Conservation (phyloP, 2,113 vertebrate genomes). For the Antechinus flavipes region DNA sequence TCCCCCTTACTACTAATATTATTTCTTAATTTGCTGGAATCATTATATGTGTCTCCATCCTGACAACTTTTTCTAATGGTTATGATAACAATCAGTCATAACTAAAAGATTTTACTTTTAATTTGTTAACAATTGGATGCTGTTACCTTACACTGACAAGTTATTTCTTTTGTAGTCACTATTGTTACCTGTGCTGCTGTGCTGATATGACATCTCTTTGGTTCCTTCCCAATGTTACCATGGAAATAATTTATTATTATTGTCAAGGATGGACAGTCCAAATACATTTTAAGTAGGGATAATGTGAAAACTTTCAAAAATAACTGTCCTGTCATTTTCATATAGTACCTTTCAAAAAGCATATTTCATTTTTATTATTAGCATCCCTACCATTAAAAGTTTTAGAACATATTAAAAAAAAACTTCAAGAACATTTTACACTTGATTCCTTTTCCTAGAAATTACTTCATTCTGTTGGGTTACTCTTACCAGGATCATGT, state of each 20-base stretch:
- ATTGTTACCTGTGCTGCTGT: constrained; percentile 52
- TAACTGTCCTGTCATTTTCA: constrained; percentile 54
- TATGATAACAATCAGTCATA: constrained; percentile 28
- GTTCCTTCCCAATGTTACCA: constrained; percentile 74
- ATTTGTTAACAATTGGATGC: constrained; percentile 23
- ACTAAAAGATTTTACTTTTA: constrained; percentile 45
- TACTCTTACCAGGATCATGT: constrained; percentile 7
- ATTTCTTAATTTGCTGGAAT: constrained; percentile 30
- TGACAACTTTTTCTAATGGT: constrained; percentile 46
- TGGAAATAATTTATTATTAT: constrained; percentile 81
- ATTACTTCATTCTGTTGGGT: not conserved
- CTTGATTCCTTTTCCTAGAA: constrained; percentile 14
- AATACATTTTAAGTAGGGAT: constrained; percentile 62
- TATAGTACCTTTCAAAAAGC: not conserved
- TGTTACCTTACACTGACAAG: constrained; percentile 52
- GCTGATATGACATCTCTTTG: constrained; percentile 46
- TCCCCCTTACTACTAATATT: not conserved
- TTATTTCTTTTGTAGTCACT: constrained; percentile 27
- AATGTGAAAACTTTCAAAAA: constrained; percentile 73
- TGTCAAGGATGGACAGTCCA: constrained; percentile 70
- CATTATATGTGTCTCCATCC: constrained; percentile 9
- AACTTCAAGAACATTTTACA: constrained; percentile 37
- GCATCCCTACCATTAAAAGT: constrained; percentile 1
- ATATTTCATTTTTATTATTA: not conserved
- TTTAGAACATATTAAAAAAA: not conserved